Evolutionary conservation across 2,113 vertebrate genomes (phyloP).

Genomic region (Plecotus auritus): DNA sequence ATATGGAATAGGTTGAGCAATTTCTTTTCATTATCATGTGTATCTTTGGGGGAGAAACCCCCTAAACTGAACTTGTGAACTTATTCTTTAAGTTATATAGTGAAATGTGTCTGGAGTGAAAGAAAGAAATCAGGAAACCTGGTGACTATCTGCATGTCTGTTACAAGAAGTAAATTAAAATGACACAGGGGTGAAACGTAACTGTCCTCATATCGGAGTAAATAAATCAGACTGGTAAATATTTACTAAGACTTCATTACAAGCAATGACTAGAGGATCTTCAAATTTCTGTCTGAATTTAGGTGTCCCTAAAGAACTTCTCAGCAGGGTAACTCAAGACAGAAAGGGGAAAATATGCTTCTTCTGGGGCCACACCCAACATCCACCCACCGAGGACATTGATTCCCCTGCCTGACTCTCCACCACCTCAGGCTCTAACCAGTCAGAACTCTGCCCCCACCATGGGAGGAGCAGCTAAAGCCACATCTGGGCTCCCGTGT

Average conservation of each 20-base stretch:
- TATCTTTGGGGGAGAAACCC: background rate
- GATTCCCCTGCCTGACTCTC: background rate
- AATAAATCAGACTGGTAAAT: background rate
- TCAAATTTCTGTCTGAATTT: background rate
- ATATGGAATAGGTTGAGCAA: background rate
- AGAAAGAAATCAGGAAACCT: background rate
- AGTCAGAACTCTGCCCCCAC: background rate
- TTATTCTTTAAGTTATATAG: background rate
- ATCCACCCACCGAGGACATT: background rate
- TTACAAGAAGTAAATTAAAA: background rate
- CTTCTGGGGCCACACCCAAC: background rate
- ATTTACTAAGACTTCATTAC: background rate
- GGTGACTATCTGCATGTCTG: background rate
- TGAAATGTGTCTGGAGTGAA: background rate
- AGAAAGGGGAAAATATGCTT: background rate
- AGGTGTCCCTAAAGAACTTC: background rate
- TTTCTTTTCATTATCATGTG: background rate
- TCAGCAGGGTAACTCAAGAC: background rate
- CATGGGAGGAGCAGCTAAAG: background rate
- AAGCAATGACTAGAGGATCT: background rate
- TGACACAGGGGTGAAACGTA: background rate
- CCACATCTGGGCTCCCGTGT: background rate
- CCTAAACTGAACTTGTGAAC: background rate
- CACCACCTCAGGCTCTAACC: fast-evolving
- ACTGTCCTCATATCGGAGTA: background rate